Conservation (phyloP, 2,888 invertebrate species). For the Bellardia bayeri region DNA sequence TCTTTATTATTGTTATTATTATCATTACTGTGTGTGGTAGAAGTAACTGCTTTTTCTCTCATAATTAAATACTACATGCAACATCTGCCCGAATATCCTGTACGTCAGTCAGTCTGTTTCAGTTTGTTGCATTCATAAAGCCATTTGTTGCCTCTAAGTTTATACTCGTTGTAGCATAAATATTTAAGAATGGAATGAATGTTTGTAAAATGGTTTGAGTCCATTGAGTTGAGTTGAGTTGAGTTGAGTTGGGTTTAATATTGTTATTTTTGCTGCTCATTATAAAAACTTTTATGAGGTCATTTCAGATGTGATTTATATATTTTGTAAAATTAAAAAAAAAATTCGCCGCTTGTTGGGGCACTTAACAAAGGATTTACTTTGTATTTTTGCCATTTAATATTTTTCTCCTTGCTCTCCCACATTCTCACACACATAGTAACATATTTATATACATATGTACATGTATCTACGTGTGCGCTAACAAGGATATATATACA, state of each 20-base stretch:
- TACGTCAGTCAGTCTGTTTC: slow-evolving; percentile 18
- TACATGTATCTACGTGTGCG: slow-evolving; percentile 29
- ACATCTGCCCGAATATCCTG: slow-evolving; percentile 54
- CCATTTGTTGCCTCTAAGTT: slow-evolving; percentile 60
- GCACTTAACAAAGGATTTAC: slow-evolving; percentile 69
- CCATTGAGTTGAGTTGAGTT: slow-evolving; percentile 2
- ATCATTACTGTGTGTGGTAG: slow-evolving; percentile 2
- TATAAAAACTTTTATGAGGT: slow-evolving; percentile 73
- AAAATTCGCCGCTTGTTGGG: slow-evolving; percentile 62
- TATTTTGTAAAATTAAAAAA: slow-evolving; percentile 73
- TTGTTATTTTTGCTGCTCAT: slow-evolving; percentile 70
- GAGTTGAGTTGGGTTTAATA: slow-evolving; percentile 48
- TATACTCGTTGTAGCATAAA: slow-evolving; percentile 3
- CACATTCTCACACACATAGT: not conserved
- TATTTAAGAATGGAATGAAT: slow-evolving; percentile 21
- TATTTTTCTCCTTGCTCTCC: not conserved
- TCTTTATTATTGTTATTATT: slow-evolving; percentile 46
- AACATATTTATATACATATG: not conserved
- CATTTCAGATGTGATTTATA: slow-evolving; percentile 74
- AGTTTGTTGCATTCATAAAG: slow-evolving; percentile 50
- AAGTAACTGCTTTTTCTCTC: slow-evolving; percentile 49
- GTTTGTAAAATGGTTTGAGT: not conserved
- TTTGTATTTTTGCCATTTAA: slow-evolving; percentile 56
- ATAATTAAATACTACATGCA: slow-evolving; percentile 62
- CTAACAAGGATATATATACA: slow-evolving; percentile 30